Evolutionary conservation across 1,140 invertebrate species (phyloP).

Genomic region (Lepidurus arcticus): DNA sequence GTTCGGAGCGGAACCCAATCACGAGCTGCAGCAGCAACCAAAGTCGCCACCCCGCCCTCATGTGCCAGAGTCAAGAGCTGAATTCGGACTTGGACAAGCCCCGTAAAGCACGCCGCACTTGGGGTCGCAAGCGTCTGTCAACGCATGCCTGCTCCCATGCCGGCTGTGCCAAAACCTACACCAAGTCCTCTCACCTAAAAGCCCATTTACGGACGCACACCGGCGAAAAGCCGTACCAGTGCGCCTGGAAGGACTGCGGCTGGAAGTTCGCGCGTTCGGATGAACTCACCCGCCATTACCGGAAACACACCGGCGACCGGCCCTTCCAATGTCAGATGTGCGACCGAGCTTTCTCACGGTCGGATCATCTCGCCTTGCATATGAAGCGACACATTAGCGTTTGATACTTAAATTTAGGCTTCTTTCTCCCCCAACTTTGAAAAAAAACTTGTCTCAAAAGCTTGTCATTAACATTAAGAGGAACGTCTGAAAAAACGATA

Average conservation of each 20-base stretch:
- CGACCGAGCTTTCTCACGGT: conserved; percentile 56
- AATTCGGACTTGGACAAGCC: conserved; percentile 24
- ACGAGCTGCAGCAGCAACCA: conserved; percentile 35
- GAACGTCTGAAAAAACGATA: background rate
- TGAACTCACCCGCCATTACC: conserved; percentile 57
- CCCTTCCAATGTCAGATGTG: conserved; percentile 55
- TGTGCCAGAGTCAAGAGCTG: conserved; percentile 34
- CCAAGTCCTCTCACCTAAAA: conserved; percentile 63
- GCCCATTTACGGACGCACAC: conserved; percentile 61
- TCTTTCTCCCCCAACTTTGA: background rate
- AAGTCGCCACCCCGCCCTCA: conserved; percentile 39
- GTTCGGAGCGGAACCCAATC: conserved; percentile 24
- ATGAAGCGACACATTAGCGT: conserved; percentile 55
- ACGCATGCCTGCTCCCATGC: conserved; percentile 57
- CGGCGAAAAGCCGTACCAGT: conserved; percentile 70
- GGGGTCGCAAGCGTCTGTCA: conserved; percentile 52
- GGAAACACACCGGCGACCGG: conserved; percentile 55
- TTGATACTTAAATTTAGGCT: conserved; percentile 32
- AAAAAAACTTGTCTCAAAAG: background rate
- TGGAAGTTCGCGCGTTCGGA: conserved; percentile 66
- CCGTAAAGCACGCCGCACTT: conserved; percentile 43
- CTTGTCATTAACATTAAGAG: background rate
- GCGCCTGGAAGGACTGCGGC: conserved; percentile 63
- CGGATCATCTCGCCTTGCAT: conserved; percentile 59
- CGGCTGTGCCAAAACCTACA: conserved; percentile 60